Conservation (phyloP, 1,140 invertebrate genomes). For the Achroia grisella region DNA sequence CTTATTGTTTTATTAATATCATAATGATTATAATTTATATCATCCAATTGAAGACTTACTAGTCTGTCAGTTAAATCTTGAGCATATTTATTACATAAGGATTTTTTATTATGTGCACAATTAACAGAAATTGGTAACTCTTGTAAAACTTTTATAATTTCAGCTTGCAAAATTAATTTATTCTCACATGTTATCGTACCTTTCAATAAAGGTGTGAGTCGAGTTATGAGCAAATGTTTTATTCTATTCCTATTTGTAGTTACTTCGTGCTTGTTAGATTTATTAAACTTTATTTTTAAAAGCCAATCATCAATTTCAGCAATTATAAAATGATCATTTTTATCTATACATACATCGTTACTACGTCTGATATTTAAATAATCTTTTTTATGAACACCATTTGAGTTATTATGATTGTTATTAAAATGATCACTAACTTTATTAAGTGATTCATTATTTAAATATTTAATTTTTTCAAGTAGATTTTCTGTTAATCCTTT, state of each 20-base stretch:
- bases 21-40: too few relatives aligned
- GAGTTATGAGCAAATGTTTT: not conserved
- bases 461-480: conserved; percentile 5
- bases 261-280: too few relatives aligned
- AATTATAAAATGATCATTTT: not conserved
- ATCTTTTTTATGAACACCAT: not conserved
- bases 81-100: not conserved
- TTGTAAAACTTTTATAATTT: not conserved
- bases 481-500: conserved; percentile 8
- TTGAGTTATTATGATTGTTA: not conserved
- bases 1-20: too few relatives aligned
- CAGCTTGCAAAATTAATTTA: not conserved
- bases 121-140: not conserved
- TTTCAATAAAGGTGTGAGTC: not conserved
- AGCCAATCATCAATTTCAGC: not conserved
- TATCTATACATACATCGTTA: not conserved
- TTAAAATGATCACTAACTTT: not conserved
- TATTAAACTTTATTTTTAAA: too few relatives aligned
- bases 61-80: not conserved
- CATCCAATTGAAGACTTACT: too few relatives aligned
- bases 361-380: not conserved
- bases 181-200: not conserved
- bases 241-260: too few relatives aligned
- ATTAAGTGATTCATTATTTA: conserved; percentile 5
- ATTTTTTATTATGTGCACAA: not conserved